These are phyloP conservation scores for Tanytarsus gracilentus DNA, from an alignment of 2,888 invertebrate genomes.

Conservation along the genomic window DNA sequence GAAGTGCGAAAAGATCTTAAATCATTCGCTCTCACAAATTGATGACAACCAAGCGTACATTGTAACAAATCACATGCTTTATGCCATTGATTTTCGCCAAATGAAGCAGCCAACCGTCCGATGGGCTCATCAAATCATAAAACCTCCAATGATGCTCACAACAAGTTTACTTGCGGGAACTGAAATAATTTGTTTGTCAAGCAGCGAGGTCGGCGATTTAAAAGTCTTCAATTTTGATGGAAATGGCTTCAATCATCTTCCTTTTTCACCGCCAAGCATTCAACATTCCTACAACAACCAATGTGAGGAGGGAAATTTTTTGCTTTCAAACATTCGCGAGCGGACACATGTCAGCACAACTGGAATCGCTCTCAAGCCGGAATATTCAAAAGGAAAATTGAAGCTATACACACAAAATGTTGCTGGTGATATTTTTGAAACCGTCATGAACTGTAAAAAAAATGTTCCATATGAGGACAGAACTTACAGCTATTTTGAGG, in stretches of 20 bases:
- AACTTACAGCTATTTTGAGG: neutral
- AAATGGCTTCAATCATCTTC: neutral
- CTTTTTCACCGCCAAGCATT: neutral
- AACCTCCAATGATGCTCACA: neutral
- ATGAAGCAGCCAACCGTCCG: neutral
- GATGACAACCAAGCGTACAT: neutral
- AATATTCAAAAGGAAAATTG: neutral
- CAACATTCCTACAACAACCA: neutral
- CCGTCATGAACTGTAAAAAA: neutral
- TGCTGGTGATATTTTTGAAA: slow-evolving; percentile 1
- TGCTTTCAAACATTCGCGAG: neutral
- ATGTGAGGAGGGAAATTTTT: neutral
- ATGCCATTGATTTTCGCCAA: neutral
- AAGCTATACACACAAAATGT: slow-evolving; percentile 8
- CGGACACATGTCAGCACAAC: neutral
- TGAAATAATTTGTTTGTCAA: slow-evolving; percentile 19
- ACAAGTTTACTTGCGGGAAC: neutral
- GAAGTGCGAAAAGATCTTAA: neutral
- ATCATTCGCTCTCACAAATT: neutral
- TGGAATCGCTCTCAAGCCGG: neutral
- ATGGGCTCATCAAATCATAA: slow-evolving; percentile 5
- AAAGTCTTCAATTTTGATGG: neutral
- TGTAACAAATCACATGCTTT: neutral
- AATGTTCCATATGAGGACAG: neutral
- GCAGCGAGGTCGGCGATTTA: neutral